Base-by-base conservation (phyloP, 2,113 vertebrate species). In the Dissostichus mawsoni region DNA sequence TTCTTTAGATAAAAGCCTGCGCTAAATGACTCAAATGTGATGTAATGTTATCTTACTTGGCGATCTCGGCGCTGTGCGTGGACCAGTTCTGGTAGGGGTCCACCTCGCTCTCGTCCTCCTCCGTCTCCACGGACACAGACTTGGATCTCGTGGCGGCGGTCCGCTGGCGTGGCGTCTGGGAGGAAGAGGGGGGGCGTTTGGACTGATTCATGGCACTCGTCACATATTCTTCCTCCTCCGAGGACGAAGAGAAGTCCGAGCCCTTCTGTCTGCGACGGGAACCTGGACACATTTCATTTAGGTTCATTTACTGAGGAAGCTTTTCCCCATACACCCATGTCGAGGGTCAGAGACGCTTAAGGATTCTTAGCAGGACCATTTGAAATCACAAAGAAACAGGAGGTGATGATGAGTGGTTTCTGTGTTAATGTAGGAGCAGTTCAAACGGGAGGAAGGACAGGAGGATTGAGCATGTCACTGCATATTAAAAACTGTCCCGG, bases 51-150 rank as follows among this genome's bases (percentile, higher is more conserved):
- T 62, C 80, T 87, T 91, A 95, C 95, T 94, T 95, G 0, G 97
- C 98, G 0, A 99, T 99, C 92, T 99, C 98, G 0, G 97, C 97
- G 0, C 97, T 98, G 93, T 99, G 98, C 0, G 96, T 96, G 9
- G 97, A 95, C 95, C 98, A 97, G 87, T 95, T 95, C 95, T 96
- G 83, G 87, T 96, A 99, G 1, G 96, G 97, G 76, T 97, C 95
- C 0, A 93, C 80, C 2, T 96, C 96, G 11, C 96, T 96, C n/a
- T 94, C 97, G 0, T 97, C 97, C 44, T 98, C 97, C 69, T 94
- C 94, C 0, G 94, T 95, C 78, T 96, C 96, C 61, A 94, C 86
- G 1, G 96, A 93, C 0, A 88, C 94, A n/a, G 94, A 94, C 36
- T 96, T 94, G 59, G 94, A 93, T 52, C 91, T 92, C 74, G 84